Percentiles rank a stretch among this genome's conserved stretches.
Evolutionary conservation across 2,113 vertebrate species (phyloP).

Genomic region (Nyctereutes procyonoides): DNA sequence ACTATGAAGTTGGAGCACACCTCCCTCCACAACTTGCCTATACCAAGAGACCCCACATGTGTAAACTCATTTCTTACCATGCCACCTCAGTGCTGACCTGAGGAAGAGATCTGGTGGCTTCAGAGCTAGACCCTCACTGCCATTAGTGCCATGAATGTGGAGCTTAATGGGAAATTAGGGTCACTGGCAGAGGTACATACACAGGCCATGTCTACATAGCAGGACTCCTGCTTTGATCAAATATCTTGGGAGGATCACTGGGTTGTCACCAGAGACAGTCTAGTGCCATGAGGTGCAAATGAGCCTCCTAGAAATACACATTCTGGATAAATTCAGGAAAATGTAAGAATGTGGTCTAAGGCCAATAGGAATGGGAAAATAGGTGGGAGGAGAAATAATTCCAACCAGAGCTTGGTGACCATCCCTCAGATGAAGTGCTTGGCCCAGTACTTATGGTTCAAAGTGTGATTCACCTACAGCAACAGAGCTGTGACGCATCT

Average conservation of each 20-base stretch:
- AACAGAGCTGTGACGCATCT: rapidly evolving
- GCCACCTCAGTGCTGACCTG: neutral
- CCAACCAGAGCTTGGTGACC: too few species aligned
- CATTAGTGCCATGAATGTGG: rapidly evolving
- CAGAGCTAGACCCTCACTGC: neutral
- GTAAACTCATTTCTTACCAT: rapidly evolving
- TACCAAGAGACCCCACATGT: rapidly evolving
- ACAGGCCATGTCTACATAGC: rapidly evolving
- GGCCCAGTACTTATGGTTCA: neutral
- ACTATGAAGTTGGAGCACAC: too few species aligned
- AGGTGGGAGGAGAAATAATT: neutral
- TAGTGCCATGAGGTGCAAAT: too few species aligned
- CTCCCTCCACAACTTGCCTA: neutral
- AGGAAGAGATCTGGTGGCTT: neutral
- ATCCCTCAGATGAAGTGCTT: neutral
- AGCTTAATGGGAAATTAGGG: rapidly evolving
- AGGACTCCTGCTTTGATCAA: neutral
- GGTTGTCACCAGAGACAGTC: neutral
- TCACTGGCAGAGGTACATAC: neutral
- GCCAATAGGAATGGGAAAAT: neutral
- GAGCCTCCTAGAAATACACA: neutral
- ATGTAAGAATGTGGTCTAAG: rapidly evolving
- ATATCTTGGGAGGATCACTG: rapidly evolving
- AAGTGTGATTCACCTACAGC: neutral
- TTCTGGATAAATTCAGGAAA: neutral